Conservation (phyloP, 1,140 invertebrate species). For the Reticulitermes speratus region DNA sequence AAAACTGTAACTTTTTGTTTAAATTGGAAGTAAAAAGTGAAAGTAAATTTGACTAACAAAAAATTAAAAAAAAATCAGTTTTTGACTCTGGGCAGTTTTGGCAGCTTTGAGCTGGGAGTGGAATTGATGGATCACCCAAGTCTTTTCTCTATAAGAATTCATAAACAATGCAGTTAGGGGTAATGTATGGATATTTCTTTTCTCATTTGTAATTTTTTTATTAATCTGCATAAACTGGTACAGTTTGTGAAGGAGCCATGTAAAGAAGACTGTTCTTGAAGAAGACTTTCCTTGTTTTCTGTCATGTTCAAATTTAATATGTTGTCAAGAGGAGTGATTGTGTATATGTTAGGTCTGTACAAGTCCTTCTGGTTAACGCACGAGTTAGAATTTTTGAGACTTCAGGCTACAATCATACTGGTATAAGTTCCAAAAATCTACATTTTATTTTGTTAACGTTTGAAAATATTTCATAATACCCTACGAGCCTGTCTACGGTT, state of each 20-base stretch:
- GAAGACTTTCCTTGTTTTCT: background rate
- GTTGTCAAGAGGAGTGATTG: background rate
- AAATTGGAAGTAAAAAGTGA: background rate
- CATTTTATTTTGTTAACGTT: background rate
- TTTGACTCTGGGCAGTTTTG: background rate
- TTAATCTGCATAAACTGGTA: background rate
- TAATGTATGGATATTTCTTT: background rate
- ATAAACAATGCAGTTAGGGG: background rate
- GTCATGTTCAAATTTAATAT: background rate
- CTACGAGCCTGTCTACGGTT: background rate
- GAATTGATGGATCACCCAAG: background rate
- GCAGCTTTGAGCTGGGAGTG: conserved; percentile 6
- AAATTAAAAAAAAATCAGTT: background rate
- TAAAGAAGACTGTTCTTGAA: background rate
- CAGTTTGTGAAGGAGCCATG: background rate
- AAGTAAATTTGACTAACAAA: background rate
- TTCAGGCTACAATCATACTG: background rate
- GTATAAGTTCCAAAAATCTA: background rate
- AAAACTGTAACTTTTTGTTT: background rate
- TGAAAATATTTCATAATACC: background rate
- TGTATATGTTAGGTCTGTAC: background rate
- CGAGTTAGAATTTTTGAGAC: background rate
- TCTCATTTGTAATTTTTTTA: background rate
- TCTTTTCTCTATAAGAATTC: background rate
- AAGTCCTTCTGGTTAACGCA: background rate